These are phyloP conservation scores for Yponomeuta cagnagella DNA, from an alignment of 2,888 invertebrate species.

Conservation along the genomic window DNA sequence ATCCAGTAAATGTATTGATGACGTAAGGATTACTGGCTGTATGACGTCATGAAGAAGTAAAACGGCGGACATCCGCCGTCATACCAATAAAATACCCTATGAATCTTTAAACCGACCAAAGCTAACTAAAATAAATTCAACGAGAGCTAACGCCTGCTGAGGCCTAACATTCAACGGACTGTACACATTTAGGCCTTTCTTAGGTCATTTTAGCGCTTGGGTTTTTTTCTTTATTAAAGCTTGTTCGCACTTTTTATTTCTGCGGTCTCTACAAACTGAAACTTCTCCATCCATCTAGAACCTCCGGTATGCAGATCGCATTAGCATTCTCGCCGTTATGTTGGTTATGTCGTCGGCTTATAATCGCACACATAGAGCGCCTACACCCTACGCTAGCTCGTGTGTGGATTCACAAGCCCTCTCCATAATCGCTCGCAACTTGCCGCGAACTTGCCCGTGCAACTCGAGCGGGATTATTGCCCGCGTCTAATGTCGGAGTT, in stretches of 20 bases:
- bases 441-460: neutral
- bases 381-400: neutral
- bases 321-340: neutral
- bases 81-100: too few species aligned
- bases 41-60: too few species aligned
- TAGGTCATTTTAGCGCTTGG: too few species aligned
- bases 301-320: neutral
- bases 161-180: too few species aligned
- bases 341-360: neutral
- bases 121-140: too few species aligned
- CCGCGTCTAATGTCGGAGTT: neutral
- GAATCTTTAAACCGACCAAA: too few species aligned
- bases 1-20: too few species aligned
- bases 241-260: neutral
- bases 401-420: neutral
- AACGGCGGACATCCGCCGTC: too few species aligned
- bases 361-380: neutral
- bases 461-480: neutral
- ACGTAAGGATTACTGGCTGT: too few species aligned
- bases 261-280: neutral
- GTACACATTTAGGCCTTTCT: too few species aligned
- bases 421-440: neutral
- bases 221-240: too few species aligned
- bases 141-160: too few species aligned
- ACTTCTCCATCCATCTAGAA: neutral